Evolutionary conservation across 2,888 invertebrate genomes (phyloP).

Genomic region (Ctenicera cuprea): DNA sequence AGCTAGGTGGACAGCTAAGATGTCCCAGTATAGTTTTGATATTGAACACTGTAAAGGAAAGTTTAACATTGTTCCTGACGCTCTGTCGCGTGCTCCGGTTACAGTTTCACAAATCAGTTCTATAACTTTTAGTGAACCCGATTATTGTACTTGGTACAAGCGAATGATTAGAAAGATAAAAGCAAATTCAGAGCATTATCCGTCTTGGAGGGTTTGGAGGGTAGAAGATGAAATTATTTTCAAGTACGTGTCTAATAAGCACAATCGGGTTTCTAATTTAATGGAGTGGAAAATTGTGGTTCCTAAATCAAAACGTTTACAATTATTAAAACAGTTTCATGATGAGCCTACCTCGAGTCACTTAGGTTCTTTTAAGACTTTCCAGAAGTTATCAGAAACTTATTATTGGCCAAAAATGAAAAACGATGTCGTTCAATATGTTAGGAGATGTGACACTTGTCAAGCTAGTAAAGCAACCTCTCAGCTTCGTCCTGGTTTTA

Average conservation of each 20-base stretch:
- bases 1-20: slow-evolving; percentile 50
- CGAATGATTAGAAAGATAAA: slow-evolving; percentile 24
- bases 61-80: slow-evolving; percentile 36
- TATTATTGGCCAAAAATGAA: slow-evolving; percentile 55
- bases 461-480: slow-evolving; percentile 2
- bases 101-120: neutral
- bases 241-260: slow-evolving; percentile 37
- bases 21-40: slow-evolving; percentile 33
- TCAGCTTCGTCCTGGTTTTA: slow-evolving; percentile 35
- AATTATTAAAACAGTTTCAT: slow-evolving; percentile 51
- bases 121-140: neutral
- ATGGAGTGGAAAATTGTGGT: slow-evolving; percentile 57
- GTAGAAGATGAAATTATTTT: slow-evolving; percentile 42
- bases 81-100: neutral
- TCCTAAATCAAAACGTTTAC: slow-evolving; percentile 12
- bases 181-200: slow-evolving; percentile 41
- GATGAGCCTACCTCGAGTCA: slow-evolving; percentile 49
- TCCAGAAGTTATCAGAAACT: slow-evolving; percentile 46
- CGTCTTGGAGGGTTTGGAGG: slow-evolving; percentile 46
- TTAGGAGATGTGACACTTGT: neutral
- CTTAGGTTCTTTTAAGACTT: slow-evolving; percentile 56
- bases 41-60: slow-evolving; percentile 46
- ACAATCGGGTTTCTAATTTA: neutral
- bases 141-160: slow-evolving; percentile 11
- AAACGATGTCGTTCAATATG: slow-evolving; percentile 26